Evolutionary conservation across 2,113 vertebrate species (phyloP), one percentile per base, ranked within the genome.

Genomic region (Fulica atra): DNA sequence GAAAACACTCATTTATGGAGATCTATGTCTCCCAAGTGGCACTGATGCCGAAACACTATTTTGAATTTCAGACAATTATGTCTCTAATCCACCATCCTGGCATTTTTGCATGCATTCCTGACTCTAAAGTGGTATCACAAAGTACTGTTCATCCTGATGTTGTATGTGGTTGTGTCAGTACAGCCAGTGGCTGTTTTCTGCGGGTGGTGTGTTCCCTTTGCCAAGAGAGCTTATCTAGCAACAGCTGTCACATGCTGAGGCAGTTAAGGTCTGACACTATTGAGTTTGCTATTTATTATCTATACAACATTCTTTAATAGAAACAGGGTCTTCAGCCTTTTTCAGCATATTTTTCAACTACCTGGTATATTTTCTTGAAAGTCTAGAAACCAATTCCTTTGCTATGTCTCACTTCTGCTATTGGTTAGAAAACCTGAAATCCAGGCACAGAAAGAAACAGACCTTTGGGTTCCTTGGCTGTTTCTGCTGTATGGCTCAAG

Each of bases 81-180:
- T 46, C 4, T 0, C 10, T 48, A 64, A 68, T 54, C 24, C 23
- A 79, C 51, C 24, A 71, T 2, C 8, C 6, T 44, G 54, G 24
- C 19, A 28, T 29, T 70, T 84, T 12, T 50, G 21, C 19, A 19
- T 61, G 46, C 5, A 21, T 16, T 68, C 24, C 40, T 74, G 24
- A 16, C 44, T 90, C 44, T 33, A 25, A 42, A 60, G 13, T 12
- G 4, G 53, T 82, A 16, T 4, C 15, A 70, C 40, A 24, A 31
- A 57, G 78, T 16, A 46, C 16, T 59, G 2, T 9, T 81, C 10
- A 33, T 89, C 23, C 13, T 82, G 26, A 17, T 36, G 31, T 3
- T 35, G 5, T 26, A 1, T 1, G 0, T n/a, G 21, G 9, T 3
- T 33, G 10, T 29, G 65, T 6, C 50, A 64, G 7, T 7, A 54